Conservation (phyloP, 2,113 vertebrate genomes). For the Cettia cetti region DNA sequence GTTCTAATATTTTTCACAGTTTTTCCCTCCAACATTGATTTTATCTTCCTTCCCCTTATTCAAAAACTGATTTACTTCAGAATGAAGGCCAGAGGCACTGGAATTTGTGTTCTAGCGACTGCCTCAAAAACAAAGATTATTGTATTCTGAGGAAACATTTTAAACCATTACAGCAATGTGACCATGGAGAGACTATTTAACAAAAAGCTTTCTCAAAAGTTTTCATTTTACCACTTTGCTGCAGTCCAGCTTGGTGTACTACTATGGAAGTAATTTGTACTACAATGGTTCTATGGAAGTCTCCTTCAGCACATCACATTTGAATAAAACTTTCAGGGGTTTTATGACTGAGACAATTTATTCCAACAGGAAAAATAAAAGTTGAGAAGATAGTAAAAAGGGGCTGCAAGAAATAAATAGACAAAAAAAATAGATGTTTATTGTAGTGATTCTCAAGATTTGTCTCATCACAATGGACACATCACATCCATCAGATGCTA, state of each 20-base stretch:
- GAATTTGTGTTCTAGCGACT: background rate
- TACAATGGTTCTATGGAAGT: background rate
- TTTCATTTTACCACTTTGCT: background rate
- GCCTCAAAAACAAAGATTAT: background rate
- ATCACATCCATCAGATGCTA: background rate
- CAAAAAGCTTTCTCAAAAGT: background rate
- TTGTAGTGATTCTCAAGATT: background rate
- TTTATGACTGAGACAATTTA: background rate
- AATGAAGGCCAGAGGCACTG: background rate
- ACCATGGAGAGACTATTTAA: background rate
- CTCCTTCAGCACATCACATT: background rate
- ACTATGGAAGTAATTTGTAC: no score
- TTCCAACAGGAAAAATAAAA: background rate
- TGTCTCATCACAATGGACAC: background rate
- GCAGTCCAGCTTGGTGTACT: background rate
- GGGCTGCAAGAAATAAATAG: background rate
- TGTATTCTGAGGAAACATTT: background rate
- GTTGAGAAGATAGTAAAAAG: background rate
- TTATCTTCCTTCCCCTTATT: background rate
- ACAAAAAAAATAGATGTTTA: background rate
- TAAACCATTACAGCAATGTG: background rate
- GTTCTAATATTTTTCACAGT: background rate
- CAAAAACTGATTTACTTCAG: background rate
- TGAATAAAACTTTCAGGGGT: background rate
- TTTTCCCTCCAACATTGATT: background rate